Evolutionary conservation across 2,113 vertebrate genomes (phyloP), one percentile per base, ranked within the genome.

Genomic region (Xiphophorus hellerii): DNA sequence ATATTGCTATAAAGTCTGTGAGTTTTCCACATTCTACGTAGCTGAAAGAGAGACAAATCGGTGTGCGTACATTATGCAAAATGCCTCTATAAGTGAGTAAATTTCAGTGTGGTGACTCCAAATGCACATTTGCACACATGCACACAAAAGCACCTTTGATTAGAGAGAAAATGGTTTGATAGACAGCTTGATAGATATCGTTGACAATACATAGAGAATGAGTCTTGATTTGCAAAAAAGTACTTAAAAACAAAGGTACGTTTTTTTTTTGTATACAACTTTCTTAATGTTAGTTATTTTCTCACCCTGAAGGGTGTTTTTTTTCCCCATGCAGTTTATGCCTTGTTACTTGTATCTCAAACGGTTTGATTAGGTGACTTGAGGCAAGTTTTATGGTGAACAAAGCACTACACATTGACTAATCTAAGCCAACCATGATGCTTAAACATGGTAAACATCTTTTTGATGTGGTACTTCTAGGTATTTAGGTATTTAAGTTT

Each of bases 141-240:
- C 90, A 91, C 90, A 92, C 89, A 71, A 89, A 91, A 94, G 93
- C 92, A 93, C 93, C 92, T 89, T 91, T 80, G 87, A 84, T 89
- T 90, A 62, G 76, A 92, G 93, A 93, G 88, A 62, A 88, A 90
- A 87, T 89, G 83, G 80, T 87, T 93, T 91, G 90, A 58, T 58
- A 25, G 33, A 66, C 27, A 90, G 81, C 78, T 85, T 62, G 88
- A 88, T 91, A 90, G 79, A 83, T 90, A 91, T 88, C 81, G 15
- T 78, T 81, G 74, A 88, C 77, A 77, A n/a, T 84, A 91, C 78
- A 82, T 80, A 85, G 78, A 91, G 83, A 87, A 79, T 65, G 79
- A 90, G 79, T 80, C 82, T 73, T 82, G 81, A 63, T 85, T 90
- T 84, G 73, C 88, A 65, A 84, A 83, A 76, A 85, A 84, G 82